A percentile compares a stretch with the other conserved stretches of the same genome.
Conservation (phyloP, 2,888 invertebrate genomes). For the Cephus nigrinus region DNA sequence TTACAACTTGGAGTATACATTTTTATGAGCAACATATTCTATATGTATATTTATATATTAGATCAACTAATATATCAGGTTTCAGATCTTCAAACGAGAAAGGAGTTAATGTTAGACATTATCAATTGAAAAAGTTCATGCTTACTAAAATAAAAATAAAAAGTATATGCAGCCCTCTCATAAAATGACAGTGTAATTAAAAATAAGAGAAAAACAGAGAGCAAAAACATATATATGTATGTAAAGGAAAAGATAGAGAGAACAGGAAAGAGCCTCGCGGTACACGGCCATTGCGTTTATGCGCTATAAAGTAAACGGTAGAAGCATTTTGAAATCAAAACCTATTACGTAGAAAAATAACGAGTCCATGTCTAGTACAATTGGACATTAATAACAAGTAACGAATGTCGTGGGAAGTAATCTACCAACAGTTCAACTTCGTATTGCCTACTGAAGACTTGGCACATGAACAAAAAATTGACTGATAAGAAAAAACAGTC, state of each 20-base stretch:
- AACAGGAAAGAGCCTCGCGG: not conserved
- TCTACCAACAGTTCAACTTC: not conserved
- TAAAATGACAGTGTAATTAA: not conserved
- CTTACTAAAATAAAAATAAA: not conserved
- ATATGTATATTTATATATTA: conserved; percentile 26
- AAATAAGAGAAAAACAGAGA: not conserved
- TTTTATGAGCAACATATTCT: conserved; percentile 38
- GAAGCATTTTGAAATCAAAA: not conserved
- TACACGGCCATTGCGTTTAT: not conserved
- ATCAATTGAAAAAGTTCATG: not conserved
- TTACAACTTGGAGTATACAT: conserved; percentile 55
- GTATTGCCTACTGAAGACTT: not conserved
- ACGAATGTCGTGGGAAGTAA: not conserved
- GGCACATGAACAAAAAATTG: not conserved
- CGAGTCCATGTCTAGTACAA: not conserved
- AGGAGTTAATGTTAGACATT: not conserved
- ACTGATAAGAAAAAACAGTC: not conserved
- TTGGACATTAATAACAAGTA: not conserved
- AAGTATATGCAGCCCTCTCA: not conserved
- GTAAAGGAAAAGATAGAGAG: not conserved
- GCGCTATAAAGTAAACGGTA: not conserved
- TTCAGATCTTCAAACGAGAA: not conserved
- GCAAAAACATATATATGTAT: not conserved
- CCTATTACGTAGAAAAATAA: not conserved
- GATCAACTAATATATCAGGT: not conserved